Conservation (phyloP, 2,113 vertebrate genomes). For the Odocoileus hemionus region DNA sequence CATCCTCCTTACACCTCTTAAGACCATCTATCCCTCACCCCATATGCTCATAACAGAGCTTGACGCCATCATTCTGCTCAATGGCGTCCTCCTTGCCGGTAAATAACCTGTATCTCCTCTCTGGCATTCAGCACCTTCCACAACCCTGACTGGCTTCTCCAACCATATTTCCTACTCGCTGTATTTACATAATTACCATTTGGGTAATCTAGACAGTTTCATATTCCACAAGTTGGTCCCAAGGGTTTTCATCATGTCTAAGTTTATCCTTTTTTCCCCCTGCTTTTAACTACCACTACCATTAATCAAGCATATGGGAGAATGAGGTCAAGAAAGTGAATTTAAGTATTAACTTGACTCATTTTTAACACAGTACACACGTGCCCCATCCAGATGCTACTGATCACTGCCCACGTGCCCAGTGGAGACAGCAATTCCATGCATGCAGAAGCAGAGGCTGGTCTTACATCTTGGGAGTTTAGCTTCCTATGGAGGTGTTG, state of each 20-base stretch:
- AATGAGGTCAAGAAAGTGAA: not conserved
- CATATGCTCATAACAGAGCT: not conserved
- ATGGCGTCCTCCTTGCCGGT: not conserved
- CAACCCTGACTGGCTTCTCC: not conserved
- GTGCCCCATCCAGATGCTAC: not conserved
- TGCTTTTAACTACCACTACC: not conserved
- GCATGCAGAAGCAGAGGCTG: not conserved
- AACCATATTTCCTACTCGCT: not conserved
- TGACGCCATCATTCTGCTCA: not conserved
- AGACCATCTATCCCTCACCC: not conserved
- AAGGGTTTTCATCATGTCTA: not conserved
- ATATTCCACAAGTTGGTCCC: not conserved
- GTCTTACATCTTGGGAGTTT: not conserved
- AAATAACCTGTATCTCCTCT: not conserved
- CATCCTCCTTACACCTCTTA: not conserved
- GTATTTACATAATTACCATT: not conserved
- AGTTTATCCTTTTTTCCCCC: not conserved
- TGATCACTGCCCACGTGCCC: not conserved
- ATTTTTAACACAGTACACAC: not conserved
- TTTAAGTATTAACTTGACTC: not conserved
- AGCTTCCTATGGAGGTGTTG: not conserved
- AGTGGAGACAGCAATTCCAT: not conserved
- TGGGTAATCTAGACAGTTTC: not conserved
- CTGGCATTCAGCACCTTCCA: not conserved
- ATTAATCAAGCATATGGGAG: not conserved